phyloP scores from a whole-genome alignment of 2,113 vertebrate genomes.

The Turdus rufiventris region DNA sequence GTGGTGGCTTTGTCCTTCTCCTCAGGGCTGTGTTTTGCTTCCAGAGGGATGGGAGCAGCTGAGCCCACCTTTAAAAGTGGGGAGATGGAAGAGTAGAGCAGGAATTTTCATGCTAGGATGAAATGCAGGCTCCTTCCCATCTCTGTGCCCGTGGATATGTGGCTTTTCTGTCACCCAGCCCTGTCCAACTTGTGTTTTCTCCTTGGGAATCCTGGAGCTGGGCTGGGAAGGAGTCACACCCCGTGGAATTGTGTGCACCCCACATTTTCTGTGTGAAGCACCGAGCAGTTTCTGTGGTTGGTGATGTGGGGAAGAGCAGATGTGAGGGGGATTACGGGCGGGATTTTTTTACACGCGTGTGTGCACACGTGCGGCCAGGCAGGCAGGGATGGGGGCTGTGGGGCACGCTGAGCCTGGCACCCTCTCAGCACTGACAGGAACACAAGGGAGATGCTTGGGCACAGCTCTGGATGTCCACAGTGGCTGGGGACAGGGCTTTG shows the following conservation, averaged over 20 bases:
- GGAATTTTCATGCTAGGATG: rapidly evolving
- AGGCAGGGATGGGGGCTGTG: rapidly evolving
- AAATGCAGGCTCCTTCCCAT: not conserved
- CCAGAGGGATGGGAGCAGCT: not conserved
- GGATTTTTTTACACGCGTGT: not conserved
- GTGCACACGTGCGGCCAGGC: not conserved
- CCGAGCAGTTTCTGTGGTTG: rapidly evolving
- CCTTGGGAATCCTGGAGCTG: not conserved
- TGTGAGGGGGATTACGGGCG: not conserved
- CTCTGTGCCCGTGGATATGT: rapidly evolving
- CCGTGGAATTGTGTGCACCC: not conserved
- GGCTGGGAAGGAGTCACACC: not conserved
- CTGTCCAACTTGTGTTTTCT: not conserved
- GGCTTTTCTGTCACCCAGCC: not conserved
- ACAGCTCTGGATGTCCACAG: not conserved
- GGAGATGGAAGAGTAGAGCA: not conserved
- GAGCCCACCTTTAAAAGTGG: not conserved
- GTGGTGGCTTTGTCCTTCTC: not conserved
- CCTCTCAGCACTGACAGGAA: rapidly evolving
- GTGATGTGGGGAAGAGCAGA: not conserved
- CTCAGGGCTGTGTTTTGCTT: not conserved
- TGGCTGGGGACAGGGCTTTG: rapidly evolving
- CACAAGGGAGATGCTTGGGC: rapidly evolving
- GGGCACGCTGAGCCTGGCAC: not conserved
- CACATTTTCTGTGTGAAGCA: rapidly evolving